Evolutionary conservation across 2,888 invertebrate genomes (phyloP), one percentile per base, ranked within the genome.

Genomic region (Neoscelio sp.): DNA sequence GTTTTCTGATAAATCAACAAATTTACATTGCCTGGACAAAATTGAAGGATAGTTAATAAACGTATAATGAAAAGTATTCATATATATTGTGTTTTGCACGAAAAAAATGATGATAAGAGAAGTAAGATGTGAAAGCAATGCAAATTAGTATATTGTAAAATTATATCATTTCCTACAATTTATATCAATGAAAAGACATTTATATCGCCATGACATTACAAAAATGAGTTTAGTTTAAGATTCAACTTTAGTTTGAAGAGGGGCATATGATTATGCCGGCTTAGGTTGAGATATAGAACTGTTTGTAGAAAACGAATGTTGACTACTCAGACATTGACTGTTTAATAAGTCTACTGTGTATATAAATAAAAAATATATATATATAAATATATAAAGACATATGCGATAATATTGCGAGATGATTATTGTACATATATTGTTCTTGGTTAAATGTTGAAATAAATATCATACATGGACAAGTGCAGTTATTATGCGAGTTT

Each of bases 401-500:
- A 64, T 48, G 56, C 40, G 44, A 76, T 65, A 46, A 65, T 54
- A 75, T 64, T 67, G 46, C 42, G 38, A 54, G 44, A 76, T 28
- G 58, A 68, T 68, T 76, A 76, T 76, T 76, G 76, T 77, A 77
- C 30, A 77, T 77, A 77, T 77, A 70, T 77, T 77, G 76, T 77
- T 77, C 76, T 77, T 62, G 62, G 70, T 77, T 77, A 58, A 77
- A 77, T 77, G 76, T 77, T 77, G 56, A 77, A 77, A 77, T 77
- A 77, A 77, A 77, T 70, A 64, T 68, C 58, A 70, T 77, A 70
- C 67, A 58, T 75, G 75, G 58, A 71, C 20, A 52, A 65, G 13
- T 35, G 13, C 28, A n/a, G n/a, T n/a, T n/a, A n/a, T n/a, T n/a
- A n/a, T n/a, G n/a, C n/a, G n/a, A n/a, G n/a, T n/a, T n/a, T n/a